Base-by-base conservation (phyloP, 2,888 invertebrate genomes). In the Pedicia rivosa region DNA sequence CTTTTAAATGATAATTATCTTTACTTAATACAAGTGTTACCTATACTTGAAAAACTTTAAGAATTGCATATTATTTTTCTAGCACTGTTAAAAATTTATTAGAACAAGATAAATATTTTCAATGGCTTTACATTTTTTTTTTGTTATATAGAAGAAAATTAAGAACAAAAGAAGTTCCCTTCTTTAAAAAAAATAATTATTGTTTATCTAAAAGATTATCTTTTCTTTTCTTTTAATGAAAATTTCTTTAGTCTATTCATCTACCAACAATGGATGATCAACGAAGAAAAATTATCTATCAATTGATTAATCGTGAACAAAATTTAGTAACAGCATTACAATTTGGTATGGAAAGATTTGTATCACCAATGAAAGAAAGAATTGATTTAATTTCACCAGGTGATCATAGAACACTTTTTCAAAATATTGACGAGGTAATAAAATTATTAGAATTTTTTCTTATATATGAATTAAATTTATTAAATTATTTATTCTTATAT, bases 391-490 rank as follows among this genome's bases (percentile, higher is more conserved):
- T 86, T 36, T 72, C 77, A 3, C 71, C 76, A 2, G 68, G 71
- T 36, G 86, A 87, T 53, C 84, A 86, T 57, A 70, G 76, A 54
- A 67, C 78, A 24, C 64, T 87, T 38, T 87, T 86, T 57, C 86
- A 87, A 63, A 87, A 87, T 58, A 71, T 79, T 47, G 84, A 86
- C 56, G 86, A 86, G 67, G 74, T 80, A 56, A 49, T 59, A 43
- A 48, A 25, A 36, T n/a, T 2, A 31, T n/a, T n/a, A n/a, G n/a
- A 19, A n/a, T 19, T 32, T 8, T 13, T 10, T 15, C 2, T 13
- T 22, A 8, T 32, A 24, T n/a, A n/a, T n/a, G n/a, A n/a, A n/a
- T n/a, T n/a, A n/a, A n/a, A 15, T 31, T 30, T 35, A 35, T 35
- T 27, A 14, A 28, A 34, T 24, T 17, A 15, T 30, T 35, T 16